phyloP scores from a whole-genome alignment of 1,140 invertebrate species.

The Anastrepha obliqua region DNA sequence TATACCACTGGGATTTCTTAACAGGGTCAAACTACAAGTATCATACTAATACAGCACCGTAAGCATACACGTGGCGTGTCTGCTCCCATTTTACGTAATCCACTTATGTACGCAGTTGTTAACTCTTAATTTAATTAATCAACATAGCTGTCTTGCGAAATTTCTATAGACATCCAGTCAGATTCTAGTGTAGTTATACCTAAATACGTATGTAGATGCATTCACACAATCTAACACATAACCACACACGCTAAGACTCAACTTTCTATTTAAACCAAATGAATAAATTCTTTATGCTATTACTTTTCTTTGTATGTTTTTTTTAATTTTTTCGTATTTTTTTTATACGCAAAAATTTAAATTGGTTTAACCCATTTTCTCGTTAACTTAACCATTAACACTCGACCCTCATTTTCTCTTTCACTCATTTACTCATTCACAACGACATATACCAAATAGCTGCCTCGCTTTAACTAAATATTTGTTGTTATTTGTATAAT shows the following conservation, averaged over 20 bases:
- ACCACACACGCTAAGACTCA: neutral
- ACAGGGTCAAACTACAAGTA: too few species aligned
- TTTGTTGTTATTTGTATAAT: neutral
- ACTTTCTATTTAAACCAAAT: neutral
- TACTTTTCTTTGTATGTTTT: too few species aligned
- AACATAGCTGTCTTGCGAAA: neutral
- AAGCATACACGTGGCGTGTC: neutral
- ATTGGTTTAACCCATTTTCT: constrained; percentile 11
- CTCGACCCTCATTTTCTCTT: constrained; percentile 6
- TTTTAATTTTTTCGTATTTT: too few species aligned
- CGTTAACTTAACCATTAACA: constrained; percentile 19
- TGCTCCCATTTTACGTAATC: constrained; percentile 11
- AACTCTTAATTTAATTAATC: constrained; percentile 27
- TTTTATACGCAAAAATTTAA: constrained; percentile 1
- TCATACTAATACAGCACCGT: too few species aligned
- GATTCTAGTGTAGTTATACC: neutral
- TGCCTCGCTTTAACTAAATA: neutral
- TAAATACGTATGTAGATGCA: neutral
- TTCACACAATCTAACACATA: neutral
- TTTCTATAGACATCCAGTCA: neutral
- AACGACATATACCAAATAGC: neutral
- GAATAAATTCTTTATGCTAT: neutral
- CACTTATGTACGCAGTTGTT: neutral
- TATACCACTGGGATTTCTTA: too few species aligned
- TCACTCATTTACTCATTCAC: neutral